A percentile compares a stretch with the other conserved stretches of the same genome.
Evolutionary conservation across 2,113 vertebrate species (phyloP).

Genomic region (Eulacestoma nigropectus): DNA sequence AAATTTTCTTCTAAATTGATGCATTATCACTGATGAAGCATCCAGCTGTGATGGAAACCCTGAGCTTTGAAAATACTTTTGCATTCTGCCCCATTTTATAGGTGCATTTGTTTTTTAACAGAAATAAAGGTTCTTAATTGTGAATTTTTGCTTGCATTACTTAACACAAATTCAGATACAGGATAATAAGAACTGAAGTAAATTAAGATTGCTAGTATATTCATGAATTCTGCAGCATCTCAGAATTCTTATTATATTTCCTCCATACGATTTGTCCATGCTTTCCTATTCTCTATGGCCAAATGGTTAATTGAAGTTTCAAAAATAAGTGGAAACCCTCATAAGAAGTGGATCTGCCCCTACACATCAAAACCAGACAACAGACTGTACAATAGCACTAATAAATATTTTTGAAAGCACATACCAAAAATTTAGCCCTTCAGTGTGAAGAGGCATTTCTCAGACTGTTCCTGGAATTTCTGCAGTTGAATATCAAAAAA

Average conservation of each 20-base stretch:
- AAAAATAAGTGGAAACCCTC: conserved; percentile 32
- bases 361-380: not conserved
- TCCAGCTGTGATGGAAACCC: not conserved
- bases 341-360: conserved; percentile 20
- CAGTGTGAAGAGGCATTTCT: not conserved
- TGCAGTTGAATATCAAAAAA: not conserved
- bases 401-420: not conserved
- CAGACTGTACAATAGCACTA: not conserved
- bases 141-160: not conserved
- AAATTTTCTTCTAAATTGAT: not conserved
- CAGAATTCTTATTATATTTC: not conserved
- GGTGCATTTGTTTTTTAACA: not conserved
- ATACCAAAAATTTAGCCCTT: not conserved
- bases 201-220: not conserved
- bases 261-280: not conserved
- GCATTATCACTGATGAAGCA: not conserved
- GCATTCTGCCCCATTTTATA: fast-evolving
- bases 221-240: not conserved
- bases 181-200: not conserved
- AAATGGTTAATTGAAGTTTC: not conserved
- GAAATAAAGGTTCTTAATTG: not conserved
- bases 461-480: not conserved
- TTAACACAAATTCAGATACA: not conserved
- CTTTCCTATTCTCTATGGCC: not conserved
- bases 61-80: not conserved